Conservation (phyloP, 2,113 vertebrate genomes). For the Eubucco bourcierii region DNA sequence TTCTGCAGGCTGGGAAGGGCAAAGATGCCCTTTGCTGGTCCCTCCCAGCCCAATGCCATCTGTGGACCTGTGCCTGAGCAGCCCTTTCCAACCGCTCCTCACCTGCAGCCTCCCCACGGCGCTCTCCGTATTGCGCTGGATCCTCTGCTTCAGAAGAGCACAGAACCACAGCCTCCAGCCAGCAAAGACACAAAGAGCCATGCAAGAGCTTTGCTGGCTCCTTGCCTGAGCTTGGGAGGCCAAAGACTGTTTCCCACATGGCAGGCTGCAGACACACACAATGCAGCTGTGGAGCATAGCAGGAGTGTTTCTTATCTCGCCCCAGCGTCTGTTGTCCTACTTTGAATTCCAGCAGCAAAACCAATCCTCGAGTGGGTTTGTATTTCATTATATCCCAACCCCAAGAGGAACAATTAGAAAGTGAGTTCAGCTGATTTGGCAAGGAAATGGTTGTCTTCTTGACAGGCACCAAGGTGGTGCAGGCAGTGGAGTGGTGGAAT, state of each 20-base stretch:
- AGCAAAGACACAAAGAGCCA: constrained; percentile 33
- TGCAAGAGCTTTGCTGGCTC: constrained; percentile 45
- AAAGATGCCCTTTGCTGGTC: too few relatives aligned
- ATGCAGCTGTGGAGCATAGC: constrained; percentile 38
- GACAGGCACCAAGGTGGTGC: constrained; percentile 2
- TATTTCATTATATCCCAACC: constrained; percentile 20
- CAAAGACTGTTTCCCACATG: constrained; percentile 34
- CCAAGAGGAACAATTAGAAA: constrained; percentile 1
- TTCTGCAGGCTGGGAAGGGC: too few relatives aligned
- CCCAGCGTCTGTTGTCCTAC: constrained; percentile 15
- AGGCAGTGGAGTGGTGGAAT: not conserved
- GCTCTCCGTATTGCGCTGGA: not conserved
- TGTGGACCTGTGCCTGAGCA: too few relatives aligned
- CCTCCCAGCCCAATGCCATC: not conserved
- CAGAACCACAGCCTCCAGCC: not conserved
- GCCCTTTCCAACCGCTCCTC: not conserved
- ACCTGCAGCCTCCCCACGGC: not conserved
- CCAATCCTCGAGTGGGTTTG: constrained; percentile 17
- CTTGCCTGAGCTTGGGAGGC: constrained; percentile 30
- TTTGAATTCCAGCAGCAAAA: constrained; percentile 63
- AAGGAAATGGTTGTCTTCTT: constrained; percentile 3
- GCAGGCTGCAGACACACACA: constrained; percentile 5
- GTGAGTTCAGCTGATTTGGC: constrained; percentile 40
- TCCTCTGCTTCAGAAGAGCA: not conserved
- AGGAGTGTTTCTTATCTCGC: constrained; percentile 61